Percentiles rank a stretch among this genome's conserved stretches.
phyloP scores from a whole-genome alignment of 1,140 invertebrate genomes.

The Drosophila ironensis region DNA sequence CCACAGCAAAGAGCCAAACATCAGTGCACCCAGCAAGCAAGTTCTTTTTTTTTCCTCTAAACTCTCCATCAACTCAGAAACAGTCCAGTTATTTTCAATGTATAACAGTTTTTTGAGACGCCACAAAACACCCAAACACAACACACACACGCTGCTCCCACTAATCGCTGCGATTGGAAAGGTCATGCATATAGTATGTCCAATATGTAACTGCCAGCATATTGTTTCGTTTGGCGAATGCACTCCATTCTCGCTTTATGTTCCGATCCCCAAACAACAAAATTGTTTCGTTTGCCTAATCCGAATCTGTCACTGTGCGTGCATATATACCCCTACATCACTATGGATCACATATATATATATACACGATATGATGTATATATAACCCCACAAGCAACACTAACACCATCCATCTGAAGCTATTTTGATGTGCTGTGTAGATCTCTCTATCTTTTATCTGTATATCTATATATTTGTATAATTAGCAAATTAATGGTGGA shows the following conservation, averaged over 20 bases:
- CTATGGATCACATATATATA: conserved; percentile 5
- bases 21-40: conserved; percentile 51
- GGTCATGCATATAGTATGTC: conserved; percentile 38
- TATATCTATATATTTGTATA: conserved; percentile 50
- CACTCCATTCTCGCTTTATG: conserved; percentile 49
- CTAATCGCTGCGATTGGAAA: too few relatives aligned
- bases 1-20: conserved; percentile 38
- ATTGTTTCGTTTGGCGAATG: conserved; percentile 50
- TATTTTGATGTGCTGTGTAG: conserved; percentile 41
- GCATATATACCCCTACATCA: conserved; percentile 12
- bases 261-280: conserved; percentile 7
- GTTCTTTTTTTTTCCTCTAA: conserved; percentile 61
- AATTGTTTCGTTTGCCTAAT: conserved; percentile 32
- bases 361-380: background rate
- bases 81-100: conserved; percentile 67
- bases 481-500: conserved; percentile 46
- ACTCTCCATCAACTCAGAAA: too few relatives aligned
- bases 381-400: background rate
- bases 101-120: conserved; percentile 72
- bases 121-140: conserved; percentile 31
- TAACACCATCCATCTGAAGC: conserved; percentile 35
- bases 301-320: conserved; percentile 21
- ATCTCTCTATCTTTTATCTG: conserved; percentile 36
- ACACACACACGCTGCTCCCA: conserved; percentile 29
- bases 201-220: too few relatives aligned